Percentiles rank a stretch among this genome's conserved stretches.
Conservation (phyloP, 1,140 invertebrate genomes). For the Apis dorsata region DNA sequence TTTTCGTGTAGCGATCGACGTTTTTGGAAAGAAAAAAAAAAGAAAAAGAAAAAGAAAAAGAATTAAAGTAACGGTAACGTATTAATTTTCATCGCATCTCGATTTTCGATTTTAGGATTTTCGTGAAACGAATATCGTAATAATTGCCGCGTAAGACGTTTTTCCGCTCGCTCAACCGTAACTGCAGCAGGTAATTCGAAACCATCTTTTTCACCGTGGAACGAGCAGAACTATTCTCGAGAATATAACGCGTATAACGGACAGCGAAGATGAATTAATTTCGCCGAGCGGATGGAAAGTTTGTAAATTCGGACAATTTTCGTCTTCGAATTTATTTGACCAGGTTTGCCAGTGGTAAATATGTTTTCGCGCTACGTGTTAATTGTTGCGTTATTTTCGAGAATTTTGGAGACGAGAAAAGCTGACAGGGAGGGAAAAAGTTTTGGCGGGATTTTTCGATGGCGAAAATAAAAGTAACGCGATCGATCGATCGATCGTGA, state of each 20-base stretch:
- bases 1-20: too few species aligned
- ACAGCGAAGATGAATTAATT: conserved; percentile 24
- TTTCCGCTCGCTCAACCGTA: background rate
- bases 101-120: background rate
- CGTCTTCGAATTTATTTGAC: conserved; percentile 53
- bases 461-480: background rate
- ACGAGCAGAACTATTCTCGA: background rate
- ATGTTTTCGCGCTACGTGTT: background rate
- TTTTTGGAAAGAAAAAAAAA: too few species aligned
- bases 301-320: conserved; percentile 24
- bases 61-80: too few species aligned
- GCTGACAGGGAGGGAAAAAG: too few species aligned
- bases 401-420: too few species aligned
- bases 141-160: background rate
- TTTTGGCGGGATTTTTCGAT: too few species aligned
- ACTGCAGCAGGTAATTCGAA: background rate
- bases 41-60: too few species aligned
- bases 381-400: background rate
- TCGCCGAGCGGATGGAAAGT: conserved; percentile 7
- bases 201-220: background rate
- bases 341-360: conserved; percentile 26
- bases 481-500: background rate
- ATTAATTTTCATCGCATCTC: too few species aligned
- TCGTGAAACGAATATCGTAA: background rate
- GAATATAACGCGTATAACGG: background rate